Conservation (phyloP, 1,140 invertebrate genomes). For the Paraescarpia echinospica region DNA sequence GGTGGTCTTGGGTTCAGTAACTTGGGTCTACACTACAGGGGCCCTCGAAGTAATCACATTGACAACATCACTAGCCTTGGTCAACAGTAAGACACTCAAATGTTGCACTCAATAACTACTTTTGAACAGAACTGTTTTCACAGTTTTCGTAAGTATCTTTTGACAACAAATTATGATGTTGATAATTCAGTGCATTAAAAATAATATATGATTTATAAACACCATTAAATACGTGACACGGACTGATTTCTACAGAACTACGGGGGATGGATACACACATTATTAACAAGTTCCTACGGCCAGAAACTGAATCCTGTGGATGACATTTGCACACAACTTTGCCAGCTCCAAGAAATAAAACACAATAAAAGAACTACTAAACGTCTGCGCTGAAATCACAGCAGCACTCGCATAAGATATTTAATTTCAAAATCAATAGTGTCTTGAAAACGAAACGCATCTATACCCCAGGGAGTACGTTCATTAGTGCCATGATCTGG, state of each 20-base stretch:
- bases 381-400: neutral
- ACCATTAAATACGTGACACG: too few relatives aligned
- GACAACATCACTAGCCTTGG: neutral
- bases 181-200: neutral
- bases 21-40: neutral
- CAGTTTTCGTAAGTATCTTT: neutral
- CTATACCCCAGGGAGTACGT: neutral
- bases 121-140: neutral
- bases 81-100: neutral
- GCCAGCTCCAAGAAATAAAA: neutral
- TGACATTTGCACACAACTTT: neutral
- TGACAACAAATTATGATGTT: neutral
- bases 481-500: neutral
- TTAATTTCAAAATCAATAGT: conserved; percentile 1
- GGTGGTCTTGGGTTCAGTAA: neutral
- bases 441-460: neutral
- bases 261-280: neutral
- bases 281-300: neutral
- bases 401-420: neutral
- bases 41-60: neutral
- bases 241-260: too few relatives aligned
- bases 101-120: neutral
- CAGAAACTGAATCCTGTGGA: neutral
- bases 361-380: neutral
- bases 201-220: too few relatives aligned